Conservation (phyloP, 2,113 vertebrate species). For the Pelobates fuscus region DNA sequence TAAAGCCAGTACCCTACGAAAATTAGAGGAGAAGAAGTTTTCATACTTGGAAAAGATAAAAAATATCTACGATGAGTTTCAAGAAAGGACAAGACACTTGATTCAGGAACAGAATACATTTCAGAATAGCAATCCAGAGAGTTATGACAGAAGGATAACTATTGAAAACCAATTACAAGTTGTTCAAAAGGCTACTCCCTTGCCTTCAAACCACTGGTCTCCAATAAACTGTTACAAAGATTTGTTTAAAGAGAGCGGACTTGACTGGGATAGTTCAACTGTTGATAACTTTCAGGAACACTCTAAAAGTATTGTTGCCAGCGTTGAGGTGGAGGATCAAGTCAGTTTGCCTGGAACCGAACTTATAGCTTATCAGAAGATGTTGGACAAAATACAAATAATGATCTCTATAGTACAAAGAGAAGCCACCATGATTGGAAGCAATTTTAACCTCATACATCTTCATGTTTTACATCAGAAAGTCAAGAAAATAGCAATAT, state of each 20-base stretch:
- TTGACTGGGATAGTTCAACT: constrained; percentile 63
- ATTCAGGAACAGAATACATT: constrained; percentile 70
- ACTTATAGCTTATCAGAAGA: constrained; percentile 66
- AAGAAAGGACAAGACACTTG: constrained; percentile 60
- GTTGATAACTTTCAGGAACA: constrained; percentile 60
- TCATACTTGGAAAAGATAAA: constrained; percentile 67
- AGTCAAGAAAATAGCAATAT: constrained; percentile 65
- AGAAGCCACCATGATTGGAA: constrained; percentile 61
- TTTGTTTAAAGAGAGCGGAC: constrained; percentile 58
- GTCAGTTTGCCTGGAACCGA: constrained; percentile 63
- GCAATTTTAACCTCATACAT: constrained; percentile 56
- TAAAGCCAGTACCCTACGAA: constrained; percentile 67
- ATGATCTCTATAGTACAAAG: constrained; percentile 65
- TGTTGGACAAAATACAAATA: constrained; percentile 69
- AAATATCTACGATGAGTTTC: constrained; percentile 61
- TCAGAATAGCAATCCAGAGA: constrained; percentile 43
- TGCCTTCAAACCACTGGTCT: constrained; percentile 56
- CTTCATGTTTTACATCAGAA: constrained; percentile 70
- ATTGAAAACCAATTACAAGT: constrained; percentile 51
- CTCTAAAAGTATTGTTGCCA: constrained; percentile 55
- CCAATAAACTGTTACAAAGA: constrained; percentile 63
- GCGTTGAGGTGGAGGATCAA: constrained; percentile 64
- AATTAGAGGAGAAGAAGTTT: constrained; percentile 68
- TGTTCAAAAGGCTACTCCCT: constrained; percentile 53
- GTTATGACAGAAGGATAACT: constrained; percentile 42